Evolutionary conservation across 2,113 vertebrate genomes (phyloP).

Genomic region (Grantiella picta): DNA sequence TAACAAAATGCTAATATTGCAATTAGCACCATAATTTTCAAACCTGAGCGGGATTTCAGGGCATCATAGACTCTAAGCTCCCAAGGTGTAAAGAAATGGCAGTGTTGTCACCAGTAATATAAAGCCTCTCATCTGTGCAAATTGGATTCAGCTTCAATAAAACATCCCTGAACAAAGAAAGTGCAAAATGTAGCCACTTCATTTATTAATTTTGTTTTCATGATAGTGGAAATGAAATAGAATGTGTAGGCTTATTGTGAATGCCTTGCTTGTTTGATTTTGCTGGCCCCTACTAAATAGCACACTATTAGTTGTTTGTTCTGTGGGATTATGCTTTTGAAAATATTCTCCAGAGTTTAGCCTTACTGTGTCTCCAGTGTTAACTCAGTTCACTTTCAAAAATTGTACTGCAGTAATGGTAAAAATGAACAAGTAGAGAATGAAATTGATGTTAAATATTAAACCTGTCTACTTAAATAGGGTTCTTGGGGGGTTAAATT

Average conservation of each 20-base stretch:
- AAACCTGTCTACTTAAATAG: not conserved
- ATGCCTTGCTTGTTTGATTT: not conserved
- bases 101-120: not conserved
- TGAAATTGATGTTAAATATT: not conserved
- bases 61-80: not conserved
- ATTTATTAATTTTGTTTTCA: not conserved
- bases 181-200: not conserved
- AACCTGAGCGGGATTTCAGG: not conserved
- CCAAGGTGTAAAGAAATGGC: not conserved
- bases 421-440: not conserved
- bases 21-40: not conserved
- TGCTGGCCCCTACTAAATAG: not conserved
- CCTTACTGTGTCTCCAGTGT: not conserved
- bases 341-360: not conserved
- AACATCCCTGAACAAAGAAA: not conserved
- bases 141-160: not conserved
- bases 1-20: not conserved
- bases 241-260: not conserved
- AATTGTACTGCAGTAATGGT: not conserved
- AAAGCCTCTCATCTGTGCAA: not conserved
- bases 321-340: not conserved
- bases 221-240: not conserved
- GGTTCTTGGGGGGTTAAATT: fast-evolving
- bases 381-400: not conserved
- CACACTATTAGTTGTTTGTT: not conserved